These are phyloP conservation scores for Hestina assimilis DNA, from an alignment of 1,140 invertebrate species.

Conservation along the genomic window DNA sequence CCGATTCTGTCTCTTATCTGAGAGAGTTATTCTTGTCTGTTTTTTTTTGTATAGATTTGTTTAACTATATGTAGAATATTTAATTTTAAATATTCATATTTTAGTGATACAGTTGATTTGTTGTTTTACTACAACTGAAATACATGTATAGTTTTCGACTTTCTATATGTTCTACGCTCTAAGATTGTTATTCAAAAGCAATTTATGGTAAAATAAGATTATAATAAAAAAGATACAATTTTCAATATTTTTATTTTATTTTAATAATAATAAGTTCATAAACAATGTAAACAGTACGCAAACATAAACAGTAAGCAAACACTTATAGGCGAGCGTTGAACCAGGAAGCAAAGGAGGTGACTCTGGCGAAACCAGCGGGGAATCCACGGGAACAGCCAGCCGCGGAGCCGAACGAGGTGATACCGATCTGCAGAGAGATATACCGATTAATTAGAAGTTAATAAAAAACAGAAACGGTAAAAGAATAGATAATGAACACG, in stretches of 20 bases:
- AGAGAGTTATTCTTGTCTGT: too few relatives aligned
- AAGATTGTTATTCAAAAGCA: too few relatives aligned
- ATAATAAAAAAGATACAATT: too few relatives aligned
- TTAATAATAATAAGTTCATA: background rate
- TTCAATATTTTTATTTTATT: background rate
- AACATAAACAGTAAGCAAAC: too few relatives aligned
- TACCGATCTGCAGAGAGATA: slow-evolving; percentile 23
- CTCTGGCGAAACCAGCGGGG: slow-evolving; percentile 27
- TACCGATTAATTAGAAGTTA: background rate
- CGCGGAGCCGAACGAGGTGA: slow-evolving; percentile 21
- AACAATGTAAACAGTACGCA: background rate
- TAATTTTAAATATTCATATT: too few relatives aligned
- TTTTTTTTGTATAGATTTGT: too few relatives aligned
- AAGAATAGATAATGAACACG: background rate
- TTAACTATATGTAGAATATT: too few relatives aligned
- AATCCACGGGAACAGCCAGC: slow-evolving; percentile 17
- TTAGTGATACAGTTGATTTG: too few relatives aligned
- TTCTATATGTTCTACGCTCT: too few relatives aligned
- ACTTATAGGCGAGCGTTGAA: slow-evolving; percentile 8
- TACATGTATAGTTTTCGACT: too few relatives aligned
- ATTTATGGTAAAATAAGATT: background rate
- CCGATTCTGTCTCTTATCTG: too few relatives aligned
- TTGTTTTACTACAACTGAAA: too few relatives aligned
- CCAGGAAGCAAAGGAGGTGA: slow-evolving; percentile 23
- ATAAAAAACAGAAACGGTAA: background rate